These are phyloP conservation scores for Colossoma macropomum DNA, from an alignment of 2,113 vertebrate genomes.

Conservation along the genomic window DNA sequence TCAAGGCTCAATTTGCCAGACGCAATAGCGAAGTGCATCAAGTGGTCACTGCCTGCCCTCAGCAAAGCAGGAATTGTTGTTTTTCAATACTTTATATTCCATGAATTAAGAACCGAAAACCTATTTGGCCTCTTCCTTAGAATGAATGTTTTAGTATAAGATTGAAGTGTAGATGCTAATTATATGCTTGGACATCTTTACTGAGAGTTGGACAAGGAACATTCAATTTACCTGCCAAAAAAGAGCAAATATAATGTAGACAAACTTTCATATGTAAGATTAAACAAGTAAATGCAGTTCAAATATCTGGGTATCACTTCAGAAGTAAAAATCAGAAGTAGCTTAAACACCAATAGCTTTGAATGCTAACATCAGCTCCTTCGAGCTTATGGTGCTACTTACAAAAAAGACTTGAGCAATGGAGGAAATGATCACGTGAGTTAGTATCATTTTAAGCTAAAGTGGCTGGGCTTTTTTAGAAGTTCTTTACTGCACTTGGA, in stretches of 20 bases:
- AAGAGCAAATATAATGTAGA: conserved; percentile 39
- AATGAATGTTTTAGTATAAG: conserved; percentile 38
- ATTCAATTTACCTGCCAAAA: conserved; percentile 30
- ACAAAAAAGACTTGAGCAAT: background rate
- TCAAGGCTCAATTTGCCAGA: background rate
- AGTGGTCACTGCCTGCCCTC: conserved; percentile 14
- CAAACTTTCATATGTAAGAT: conserved; percentile 7
- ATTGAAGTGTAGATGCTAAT: conserved; percentile 31
- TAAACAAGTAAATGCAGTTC: background rate
- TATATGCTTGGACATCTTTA: conserved; percentile 17
- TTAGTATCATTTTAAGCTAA: background rate
- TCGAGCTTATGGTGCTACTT: background rate
- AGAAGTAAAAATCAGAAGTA: background rate
- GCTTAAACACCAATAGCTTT: background rate
- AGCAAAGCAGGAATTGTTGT: conserved; percentile 12
- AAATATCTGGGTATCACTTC: background rate
- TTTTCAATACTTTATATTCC: conserved; percentile 33
- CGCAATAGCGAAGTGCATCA: conserved; percentile 4
- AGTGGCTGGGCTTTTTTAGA: background rate
- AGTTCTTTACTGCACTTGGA: conserved; percentile 4
- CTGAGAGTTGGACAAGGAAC: conserved; percentile 29
- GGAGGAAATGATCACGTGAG: conserved; percentile 8
- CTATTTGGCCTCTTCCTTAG: conserved; percentile 22
- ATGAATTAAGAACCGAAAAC: conserved; percentile 32
- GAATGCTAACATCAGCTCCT: background rate